Evolutionary conservation across 2,888 invertebrate species (phyloP).

Genomic region (Aphodius granarius): DNA sequence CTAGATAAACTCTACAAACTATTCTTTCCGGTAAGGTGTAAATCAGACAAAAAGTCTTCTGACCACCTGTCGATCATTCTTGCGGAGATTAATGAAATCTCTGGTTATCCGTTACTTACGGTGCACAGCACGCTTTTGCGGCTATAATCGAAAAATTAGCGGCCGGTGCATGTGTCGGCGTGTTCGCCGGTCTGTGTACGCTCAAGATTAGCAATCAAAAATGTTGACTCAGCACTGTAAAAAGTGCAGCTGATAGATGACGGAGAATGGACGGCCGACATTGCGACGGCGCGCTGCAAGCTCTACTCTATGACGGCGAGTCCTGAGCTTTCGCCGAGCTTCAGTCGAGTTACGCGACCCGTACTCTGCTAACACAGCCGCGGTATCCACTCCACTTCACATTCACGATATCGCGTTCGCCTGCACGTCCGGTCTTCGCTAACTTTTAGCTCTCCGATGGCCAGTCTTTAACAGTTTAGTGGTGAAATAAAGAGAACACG

Average conservation of each 20-base stretch:
- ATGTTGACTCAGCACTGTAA: conserved; percentile 47
- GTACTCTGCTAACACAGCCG: conserved; percentile 20
- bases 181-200: conserved; percentile 27
- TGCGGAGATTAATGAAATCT: neutral
- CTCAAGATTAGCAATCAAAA: conserved; percentile 47
- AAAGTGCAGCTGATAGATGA: conserved; percentile 47
- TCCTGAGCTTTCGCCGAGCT: conserved; percentile 40
- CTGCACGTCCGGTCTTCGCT: neutral
- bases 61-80: neutral
- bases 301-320: conserved; percentile 33
- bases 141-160: neutral
- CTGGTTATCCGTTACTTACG: neutral
- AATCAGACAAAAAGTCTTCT: neutral
- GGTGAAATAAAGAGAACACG: neutral
- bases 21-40: neutral
- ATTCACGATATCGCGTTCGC: neutral
- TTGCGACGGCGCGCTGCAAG: conserved; percentile 45
- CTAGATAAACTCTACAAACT: neutral
- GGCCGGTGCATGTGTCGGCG: conserved; percentile 13
- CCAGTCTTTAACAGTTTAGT: neutral
- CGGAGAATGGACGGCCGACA: conserved; percentile 45
- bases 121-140: neutral
- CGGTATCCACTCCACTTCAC: conserved; percentile 7
- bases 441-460: neutral
- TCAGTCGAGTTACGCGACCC: conserved; percentile 35